Evolutionary conservation across 2,888 invertebrate genomes (phyloP).

Genomic region (Sarcophaga carnaria): DNA sequence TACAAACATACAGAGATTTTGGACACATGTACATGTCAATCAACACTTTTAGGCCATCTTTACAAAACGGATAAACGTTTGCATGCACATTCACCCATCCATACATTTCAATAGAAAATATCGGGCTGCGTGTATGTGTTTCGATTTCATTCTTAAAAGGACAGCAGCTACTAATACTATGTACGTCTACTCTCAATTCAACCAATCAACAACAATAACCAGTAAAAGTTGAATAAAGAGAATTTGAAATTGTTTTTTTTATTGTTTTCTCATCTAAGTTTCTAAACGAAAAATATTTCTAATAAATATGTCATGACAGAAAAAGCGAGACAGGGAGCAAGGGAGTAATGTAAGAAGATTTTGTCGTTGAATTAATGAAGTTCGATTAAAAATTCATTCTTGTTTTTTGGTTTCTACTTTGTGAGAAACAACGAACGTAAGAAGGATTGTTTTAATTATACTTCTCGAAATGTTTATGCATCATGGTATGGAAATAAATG

Average conservation of each 20-base stretch:
- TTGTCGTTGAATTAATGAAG: neutral
- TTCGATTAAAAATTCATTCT: neutral
- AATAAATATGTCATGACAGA: neutral
- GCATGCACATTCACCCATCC: neutral
- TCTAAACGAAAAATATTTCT: neutral
- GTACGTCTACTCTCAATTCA: too few species aligned
- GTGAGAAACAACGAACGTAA: neutral
- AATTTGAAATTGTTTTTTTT: neutral
- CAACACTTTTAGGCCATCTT: conserved; percentile 39
- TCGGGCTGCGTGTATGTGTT: neutral
- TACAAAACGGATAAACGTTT: conserved; percentile 19
- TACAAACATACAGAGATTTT: neutral
- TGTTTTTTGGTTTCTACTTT: neutral
- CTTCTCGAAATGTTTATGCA: neutral
- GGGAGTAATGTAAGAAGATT: neutral
- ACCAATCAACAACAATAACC: neutral
- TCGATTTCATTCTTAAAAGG: neutral
- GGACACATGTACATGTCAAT: conserved; percentile 35
- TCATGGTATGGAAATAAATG: neutral
- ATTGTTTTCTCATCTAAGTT: neutral
- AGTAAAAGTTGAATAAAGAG: neutral
- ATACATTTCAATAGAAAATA: neutral
- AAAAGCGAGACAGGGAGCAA: neutral
- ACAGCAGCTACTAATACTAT: neutral
- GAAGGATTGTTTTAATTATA: neutral